These are phyloP conservation scores for Thyatira batis DNA, from an alignment of 2,888 invertebrate species.

Conservation along the genomic window DNA sequence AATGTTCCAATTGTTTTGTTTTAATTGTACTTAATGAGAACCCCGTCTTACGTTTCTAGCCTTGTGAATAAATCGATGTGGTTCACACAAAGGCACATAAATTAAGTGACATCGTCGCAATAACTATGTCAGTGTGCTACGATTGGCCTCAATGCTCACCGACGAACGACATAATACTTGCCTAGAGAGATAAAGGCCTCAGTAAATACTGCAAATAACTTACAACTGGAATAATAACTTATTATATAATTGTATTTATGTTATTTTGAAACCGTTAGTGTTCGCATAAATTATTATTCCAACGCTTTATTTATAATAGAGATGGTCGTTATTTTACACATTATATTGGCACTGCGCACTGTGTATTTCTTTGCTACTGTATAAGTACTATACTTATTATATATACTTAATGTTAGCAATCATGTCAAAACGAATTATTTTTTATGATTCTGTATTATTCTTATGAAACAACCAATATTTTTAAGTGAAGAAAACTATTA, in stretches of 20 bases:
- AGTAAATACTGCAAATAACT: neutral
- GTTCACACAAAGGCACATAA: constrained; percentile 42
- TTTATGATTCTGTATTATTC: no score
- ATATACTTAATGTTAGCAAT: no score
- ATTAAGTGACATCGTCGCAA: constrained; percentile 34
- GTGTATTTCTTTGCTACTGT: neutral
- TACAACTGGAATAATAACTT: neutral
- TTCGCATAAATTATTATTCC: neutral
- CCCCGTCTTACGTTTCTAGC: constrained; percentile 17
- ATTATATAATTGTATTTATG: neutral
- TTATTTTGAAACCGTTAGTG: neutral
- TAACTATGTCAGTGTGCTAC: constrained; percentile 32
- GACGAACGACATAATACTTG: constrained; percentile 23
- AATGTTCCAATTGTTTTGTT: constrained; percentile 31
- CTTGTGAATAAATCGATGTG: constrained; percentile 30
- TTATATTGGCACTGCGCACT: neutral
- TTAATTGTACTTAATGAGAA: constrained; percentile 30
- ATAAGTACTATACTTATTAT: no score
- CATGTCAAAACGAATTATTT: no score
- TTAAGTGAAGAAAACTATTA: no score
- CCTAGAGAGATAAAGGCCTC: neutral
- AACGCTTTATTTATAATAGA: neutral
- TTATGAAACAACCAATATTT: no score
- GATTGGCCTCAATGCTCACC: constrained; percentile 26
- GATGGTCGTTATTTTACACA: neutral